A percentile compares a stretch with the other conserved stretches of the same genome.
These are phyloP conservation scores for Andrena camellia DNA, from an alignment of 2,888 invertebrate genomes.

Conservation along the genomic window DNA sequence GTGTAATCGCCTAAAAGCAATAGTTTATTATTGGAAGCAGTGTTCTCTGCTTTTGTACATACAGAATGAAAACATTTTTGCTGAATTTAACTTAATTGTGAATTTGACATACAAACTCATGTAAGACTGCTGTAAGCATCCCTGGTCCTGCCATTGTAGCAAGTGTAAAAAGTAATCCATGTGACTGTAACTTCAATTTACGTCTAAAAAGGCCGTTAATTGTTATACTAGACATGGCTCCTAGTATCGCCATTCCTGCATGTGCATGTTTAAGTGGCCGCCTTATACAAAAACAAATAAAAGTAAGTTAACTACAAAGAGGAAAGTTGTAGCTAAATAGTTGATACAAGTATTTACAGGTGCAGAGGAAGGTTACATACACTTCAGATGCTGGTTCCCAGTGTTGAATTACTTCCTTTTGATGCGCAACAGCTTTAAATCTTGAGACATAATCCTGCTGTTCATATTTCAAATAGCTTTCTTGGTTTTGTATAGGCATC, in stretches of 20 bases:
- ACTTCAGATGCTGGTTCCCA: slow-evolving; percentile 56
- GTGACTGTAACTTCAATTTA: slow-evolving; percentile 87
- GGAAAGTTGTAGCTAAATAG: not conserved
- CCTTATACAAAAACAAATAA: slow-evolving; percentile 78
- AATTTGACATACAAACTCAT: slow-evolving; percentile 86
- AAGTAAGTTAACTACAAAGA: not conserved
- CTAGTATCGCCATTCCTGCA: slow-evolving; percentile 86
- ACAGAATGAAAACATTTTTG: not conserved
- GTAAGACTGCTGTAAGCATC: slow-evolving; percentile 86
- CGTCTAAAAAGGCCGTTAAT: slow-evolving; percentile 89
- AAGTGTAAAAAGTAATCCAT: slow-evolving; percentile 88
- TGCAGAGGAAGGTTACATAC: slow-evolving; percentile 47
- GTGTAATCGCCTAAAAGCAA: slow-evolving; percentile 86
- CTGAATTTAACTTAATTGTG: not conserved
- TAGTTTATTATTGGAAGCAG: not conserved
- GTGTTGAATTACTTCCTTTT: not conserved
- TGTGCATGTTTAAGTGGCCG: slow-evolving; percentile 87
- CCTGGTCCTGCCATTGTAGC: slow-evolving; percentile 88
- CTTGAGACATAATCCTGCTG: not conserved
- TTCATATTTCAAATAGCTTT: no score
- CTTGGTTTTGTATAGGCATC: not conserved
- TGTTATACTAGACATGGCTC: slow-evolving; percentile 86
- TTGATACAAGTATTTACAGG: not conserved
- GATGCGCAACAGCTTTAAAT: rapidly evolving
- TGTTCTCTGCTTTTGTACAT: not conserved